Conservation (phyloP, 2,888 invertebrate genomes). For the Anodontia alba region DNA sequence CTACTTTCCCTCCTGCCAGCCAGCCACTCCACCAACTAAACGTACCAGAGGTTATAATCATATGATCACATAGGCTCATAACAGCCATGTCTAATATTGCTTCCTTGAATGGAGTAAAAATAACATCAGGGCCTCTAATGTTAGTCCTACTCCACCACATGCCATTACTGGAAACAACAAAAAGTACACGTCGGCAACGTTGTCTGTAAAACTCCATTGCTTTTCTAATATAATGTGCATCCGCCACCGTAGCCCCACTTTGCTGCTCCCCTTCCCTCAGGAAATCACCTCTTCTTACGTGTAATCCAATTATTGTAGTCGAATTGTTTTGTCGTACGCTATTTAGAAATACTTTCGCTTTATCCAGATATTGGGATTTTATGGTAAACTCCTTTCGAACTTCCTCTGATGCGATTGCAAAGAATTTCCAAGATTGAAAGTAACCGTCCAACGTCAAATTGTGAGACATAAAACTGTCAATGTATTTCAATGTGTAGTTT, state of each 20-base stretch:
- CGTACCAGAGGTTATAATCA: constrained; percentile 6
- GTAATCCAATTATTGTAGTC: background rate
- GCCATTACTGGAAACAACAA: constrained; percentile 21
- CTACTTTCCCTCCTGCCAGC: constrained; percentile 5
- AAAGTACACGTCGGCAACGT: background rate
- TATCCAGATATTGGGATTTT: background rate
- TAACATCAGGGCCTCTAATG: background rate
- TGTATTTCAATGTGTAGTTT: background rate
- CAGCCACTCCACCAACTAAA: constrained; percentile 32
- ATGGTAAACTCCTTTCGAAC: constrained; percentile 1
- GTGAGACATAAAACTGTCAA: background rate
- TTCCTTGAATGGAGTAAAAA: background rate
- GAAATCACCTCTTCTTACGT: background rate
- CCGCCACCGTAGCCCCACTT: background rate
- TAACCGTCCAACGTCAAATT: constrained; percentile 3
- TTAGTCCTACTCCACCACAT: constrained; percentile 14
- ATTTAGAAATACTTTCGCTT: background rate
- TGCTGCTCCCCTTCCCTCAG: background rate
- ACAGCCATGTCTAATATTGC: constrained; percentile 10
- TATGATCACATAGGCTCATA: constrained; percentile 19
- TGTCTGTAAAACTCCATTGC: background rate
- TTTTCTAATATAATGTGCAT: background rate
- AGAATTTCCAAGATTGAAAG: constrained; percentile 22
- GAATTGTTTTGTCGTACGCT: background rate
- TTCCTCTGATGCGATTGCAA: background rate